Conservation (phyloP, 2,113 vertebrate genomes). For the Centropus bengalensis region DNA sequence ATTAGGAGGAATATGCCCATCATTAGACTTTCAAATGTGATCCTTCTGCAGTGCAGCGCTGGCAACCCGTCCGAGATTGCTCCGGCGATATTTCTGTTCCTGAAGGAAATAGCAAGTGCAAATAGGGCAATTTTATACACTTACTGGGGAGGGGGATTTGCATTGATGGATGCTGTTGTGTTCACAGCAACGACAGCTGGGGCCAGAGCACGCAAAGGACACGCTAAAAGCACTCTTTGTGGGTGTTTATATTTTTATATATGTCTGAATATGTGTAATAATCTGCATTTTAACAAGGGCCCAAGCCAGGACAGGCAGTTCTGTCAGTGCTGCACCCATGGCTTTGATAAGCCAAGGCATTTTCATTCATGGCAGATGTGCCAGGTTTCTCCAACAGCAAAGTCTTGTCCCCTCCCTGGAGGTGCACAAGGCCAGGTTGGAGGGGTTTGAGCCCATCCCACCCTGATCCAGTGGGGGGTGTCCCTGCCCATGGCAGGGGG, state of each 20-base stretch:
- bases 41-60: background rate
- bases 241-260: no score
- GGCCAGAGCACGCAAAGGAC: background rate
- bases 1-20: background rate
- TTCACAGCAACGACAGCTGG: background rate
- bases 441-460: no score
- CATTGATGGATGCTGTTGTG: background rate
- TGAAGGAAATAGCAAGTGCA: slow-evolving; percentile 22
- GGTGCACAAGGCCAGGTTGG: no score
- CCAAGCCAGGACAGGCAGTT: background rate
- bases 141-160: background rate
- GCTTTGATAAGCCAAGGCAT: background rate
- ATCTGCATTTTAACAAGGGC: background rate
- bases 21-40: slow-evolving; percentile 32
- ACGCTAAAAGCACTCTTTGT: no score
- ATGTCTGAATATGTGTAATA: background rate
- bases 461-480: no score
- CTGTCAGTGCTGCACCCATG: background rate
- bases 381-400: background rate
- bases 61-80: background rate
- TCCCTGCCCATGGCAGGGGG: no score
- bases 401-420: no score
- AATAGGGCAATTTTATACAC: background rate
- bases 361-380: background rate
- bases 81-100: background rate